Evolutionary conservation across 2,797 vertebrate genomes (phyloP).

Genomic region (Dallia pectoralis): DNA sequence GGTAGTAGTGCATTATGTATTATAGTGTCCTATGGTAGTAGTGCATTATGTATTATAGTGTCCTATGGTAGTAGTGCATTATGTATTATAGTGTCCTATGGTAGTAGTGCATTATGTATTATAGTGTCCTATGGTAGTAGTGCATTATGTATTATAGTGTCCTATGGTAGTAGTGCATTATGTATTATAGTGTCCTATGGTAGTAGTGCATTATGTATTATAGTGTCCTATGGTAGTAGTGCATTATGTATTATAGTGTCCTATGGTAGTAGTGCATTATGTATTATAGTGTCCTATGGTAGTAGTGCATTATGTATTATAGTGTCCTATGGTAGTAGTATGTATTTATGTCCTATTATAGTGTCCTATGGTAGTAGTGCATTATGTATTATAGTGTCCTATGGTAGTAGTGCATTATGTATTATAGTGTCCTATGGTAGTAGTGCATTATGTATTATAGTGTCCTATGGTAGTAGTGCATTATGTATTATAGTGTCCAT

Average conservation of each 20-base stretch:
- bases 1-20: background rate
- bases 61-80: background rate
- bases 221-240: background rate
- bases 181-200: background rate
- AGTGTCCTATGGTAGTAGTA: background rate
- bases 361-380: too few relatives aligned
- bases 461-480: too few relatives aligned
- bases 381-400: too few relatives aligned
- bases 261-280: background rate
- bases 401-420: too few relatives aligned
- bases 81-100: background rate
- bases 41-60: background rate
- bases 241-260: background rate
- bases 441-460: too few relatives aligned
- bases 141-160: background rate
- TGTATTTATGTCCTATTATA: too few relatives aligned
- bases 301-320: background rate
- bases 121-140: background rate
- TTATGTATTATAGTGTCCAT: too few relatives aligned
- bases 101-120: background rate
- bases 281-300: background rate
- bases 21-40: background rate
- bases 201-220: background rate
- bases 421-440: too few relatives aligned
- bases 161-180: background rate